Base-by-base conservation (phyloP, 2,113 vertebrate species). In the Porphyrio hochstetteri region DNA sequence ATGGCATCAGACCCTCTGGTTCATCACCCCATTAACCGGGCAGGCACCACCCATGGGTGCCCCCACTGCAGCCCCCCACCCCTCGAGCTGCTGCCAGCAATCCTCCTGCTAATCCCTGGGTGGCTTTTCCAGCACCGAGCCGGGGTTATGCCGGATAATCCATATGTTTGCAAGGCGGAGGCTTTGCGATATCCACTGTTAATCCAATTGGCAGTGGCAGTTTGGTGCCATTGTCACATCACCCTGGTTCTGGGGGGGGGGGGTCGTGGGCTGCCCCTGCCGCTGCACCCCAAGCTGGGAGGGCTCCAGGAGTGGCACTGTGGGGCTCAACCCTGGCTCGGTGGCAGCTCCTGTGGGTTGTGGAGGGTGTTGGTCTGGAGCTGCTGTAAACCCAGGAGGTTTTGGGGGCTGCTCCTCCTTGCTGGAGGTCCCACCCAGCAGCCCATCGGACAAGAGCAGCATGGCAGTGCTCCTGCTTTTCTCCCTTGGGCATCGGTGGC, bases 81-180 rank as follows among this genome's bases (percentile, higher is more conserved):
- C 77, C 82, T 10, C 24, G 28, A 28, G 40, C 71, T 52, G 71
- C 67, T 33, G 61, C 80, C 81, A 8, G 28, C 71, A 15, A 79
- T 70, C 83, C 72, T 36, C 53, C 35, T 2, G 16, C 65, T 96
- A 95, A 96, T 95, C 93, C 80, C 59, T 5, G 10, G 19, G 64
- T 16, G 91, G 77, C 78, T 87, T 92, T 92, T 93, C 64, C 87
- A 83, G 89, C 81, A 3, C 46, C 10, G 23, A 69, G 29, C 13
- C 55, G 1, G 80, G 92, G 93, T 76, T 71, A 60, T 38, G 77
- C 38, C 13, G 86, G 92, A 92, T 96, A 91, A 96, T 94, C 95
- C 90, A 15, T 75, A 67, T 89, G 93, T 96, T 96, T 94, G 95
- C 96, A 69, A 86, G 93, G 89, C 68, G 2, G 24, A 84, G 46